These are phyloP conservation scores for Hypomecis punctinalis DNA, from an alignment of 2,888 invertebrate genomes.

Conservation along the genomic window DNA sequence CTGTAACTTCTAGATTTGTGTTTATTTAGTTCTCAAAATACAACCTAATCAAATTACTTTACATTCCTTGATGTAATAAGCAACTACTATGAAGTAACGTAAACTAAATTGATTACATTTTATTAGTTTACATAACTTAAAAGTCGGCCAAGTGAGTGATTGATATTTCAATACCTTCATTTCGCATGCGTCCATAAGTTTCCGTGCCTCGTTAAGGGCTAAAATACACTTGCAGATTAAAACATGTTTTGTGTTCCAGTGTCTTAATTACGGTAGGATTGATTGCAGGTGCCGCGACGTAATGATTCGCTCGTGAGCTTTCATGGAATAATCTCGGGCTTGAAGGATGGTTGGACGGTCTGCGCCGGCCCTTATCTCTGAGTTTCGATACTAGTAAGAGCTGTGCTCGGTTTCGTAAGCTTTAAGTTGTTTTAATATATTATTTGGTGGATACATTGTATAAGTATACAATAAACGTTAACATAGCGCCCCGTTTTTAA, in stretches of 20 bases:
- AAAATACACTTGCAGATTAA: constrained; percentile 54
- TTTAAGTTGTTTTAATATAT: constrained; percentile 28
- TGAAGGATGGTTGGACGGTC: constrained; percentile 52
- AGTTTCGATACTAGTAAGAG: constrained; percentile 34
- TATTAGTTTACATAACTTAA: too few species aligned
- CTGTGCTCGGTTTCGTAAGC: constrained; percentile 30
- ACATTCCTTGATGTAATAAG: too few species aligned
- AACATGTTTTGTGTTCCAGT: constrained; percentile 59
- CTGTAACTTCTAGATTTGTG: too few species aligned
- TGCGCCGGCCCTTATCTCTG: constrained; percentile 48
- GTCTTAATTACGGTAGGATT: constrained; percentile 75
- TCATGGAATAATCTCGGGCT: constrained; percentile 64
- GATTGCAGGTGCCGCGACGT: constrained; percentile 66
- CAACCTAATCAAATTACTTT: too few species aligned
- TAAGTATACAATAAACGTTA: too few species aligned
- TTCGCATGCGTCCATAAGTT: constrained; percentile 26
- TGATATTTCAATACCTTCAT: constrained; percentile 25
- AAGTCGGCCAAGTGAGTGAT: constrained; percentile 13
- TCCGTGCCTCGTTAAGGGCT: constrained; percentile 39
- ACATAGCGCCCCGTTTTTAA: too few species aligned
- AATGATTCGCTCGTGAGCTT: constrained; percentile 71
- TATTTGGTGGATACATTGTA: background rate
- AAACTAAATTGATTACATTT: too few species aligned
- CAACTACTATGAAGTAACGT: too few species aligned
- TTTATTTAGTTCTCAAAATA: too few species aligned